Conservation (phyloP, 2,797 vertebrate genomes). For the Chaetodon trifasciatus region DNA sequence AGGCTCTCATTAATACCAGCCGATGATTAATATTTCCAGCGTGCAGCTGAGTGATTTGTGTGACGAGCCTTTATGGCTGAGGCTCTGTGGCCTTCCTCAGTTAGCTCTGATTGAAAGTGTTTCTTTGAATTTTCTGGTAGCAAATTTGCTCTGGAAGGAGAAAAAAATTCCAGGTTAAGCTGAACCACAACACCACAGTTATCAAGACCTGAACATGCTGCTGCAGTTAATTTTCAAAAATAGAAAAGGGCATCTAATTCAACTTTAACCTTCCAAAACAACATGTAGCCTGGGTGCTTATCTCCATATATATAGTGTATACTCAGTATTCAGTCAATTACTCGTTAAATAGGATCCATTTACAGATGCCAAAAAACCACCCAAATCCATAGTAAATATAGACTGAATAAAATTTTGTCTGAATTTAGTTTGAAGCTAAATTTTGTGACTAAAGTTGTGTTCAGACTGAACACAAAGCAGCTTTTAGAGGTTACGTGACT, state of each 20-base stretch:
- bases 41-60: slow-evolving; percentile 25
- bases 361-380: too few species aligned
- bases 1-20: slow-evolving; percentile 44
- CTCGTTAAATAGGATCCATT: background rate
- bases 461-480: too few species aligned
- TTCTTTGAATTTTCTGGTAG: background rate
- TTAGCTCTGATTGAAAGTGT: background rate
- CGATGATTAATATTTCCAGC: slow-evolving; percentile 54
- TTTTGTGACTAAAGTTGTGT: too few species aligned
- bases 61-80: background rate
- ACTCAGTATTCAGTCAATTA: too few species aligned
- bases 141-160: background rate
- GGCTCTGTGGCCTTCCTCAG: background rate
- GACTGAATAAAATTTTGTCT: too few species aligned
- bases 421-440: too few species aligned
- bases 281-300: background rate
- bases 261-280: background rate
- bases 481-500: too few species aligned
- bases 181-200: background rate
- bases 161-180: too few species aligned
- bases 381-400: too few species aligned
- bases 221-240: too few species aligned
- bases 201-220: background rate
- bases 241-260: too few species aligned
- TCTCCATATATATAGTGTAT: too few species aligned